Evolutionary conservation across 2,888 invertebrate genomes (phyloP).

Genomic region (Yponomeuta malinellus): DNA sequence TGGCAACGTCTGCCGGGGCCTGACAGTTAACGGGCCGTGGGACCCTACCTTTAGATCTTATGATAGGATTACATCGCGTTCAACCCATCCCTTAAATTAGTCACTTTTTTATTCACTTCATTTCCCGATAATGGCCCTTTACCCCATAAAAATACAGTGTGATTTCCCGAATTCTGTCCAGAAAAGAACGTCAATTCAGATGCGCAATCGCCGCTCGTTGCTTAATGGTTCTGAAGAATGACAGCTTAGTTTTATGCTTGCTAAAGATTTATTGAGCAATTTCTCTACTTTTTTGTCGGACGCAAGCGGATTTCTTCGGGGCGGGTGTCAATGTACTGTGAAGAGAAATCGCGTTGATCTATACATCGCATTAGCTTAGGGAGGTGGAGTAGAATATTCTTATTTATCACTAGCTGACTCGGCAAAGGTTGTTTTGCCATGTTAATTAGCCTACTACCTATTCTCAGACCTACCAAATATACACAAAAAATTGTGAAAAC

Average conservation of each 20-base stretch:
- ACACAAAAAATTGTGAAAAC: no score
- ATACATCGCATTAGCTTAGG: background rate
- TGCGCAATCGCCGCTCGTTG: conserved; percentile 19
- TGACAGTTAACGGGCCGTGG: background rate
- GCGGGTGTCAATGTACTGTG: background rate
- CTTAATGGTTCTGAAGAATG: conserved; percentile 47
- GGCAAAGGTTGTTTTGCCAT: no score
- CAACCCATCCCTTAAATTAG: background rate
- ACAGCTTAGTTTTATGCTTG: conserved; percentile 49
- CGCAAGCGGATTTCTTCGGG: conserved; percentile 1
- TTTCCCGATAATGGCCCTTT: background rate
- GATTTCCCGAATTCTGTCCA: background rate
- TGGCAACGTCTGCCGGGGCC: no score
- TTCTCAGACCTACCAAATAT: no score
- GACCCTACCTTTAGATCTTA: no score
- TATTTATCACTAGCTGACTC: no score
- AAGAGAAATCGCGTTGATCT: background rate
- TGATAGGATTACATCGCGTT: background rate
- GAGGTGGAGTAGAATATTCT: background rate
- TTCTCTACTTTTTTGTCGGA: conserved; percentile 26
- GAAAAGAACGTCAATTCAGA: background rate
- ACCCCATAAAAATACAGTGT: background rate
- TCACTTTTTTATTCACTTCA: background rate
- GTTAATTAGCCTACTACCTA: no score
- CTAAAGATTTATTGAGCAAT: conserved; percentile 49